Evolutionary conservation across 2,888 invertebrate genomes (phyloP), one percentile per base, ranked within the genome.

Genomic region (Cotesia congregata): DNA sequence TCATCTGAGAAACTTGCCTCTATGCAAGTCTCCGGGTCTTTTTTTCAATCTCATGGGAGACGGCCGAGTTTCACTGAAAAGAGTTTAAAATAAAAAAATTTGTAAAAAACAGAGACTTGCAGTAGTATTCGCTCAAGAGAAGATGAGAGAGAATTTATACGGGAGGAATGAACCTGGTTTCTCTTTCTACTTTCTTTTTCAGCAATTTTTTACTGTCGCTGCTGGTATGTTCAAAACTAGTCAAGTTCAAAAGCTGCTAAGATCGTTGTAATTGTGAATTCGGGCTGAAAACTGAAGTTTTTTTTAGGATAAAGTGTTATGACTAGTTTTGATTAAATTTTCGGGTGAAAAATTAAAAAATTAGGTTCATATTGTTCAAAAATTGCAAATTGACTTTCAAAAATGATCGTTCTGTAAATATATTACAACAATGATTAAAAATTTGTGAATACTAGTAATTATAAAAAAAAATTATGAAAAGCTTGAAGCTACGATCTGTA

Each of bases 181-280:
- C 60, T 62, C 59, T 71, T 71, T 67, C 65, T 64, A 30, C 41
- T 74, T 50, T 20, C 60, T 67, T 73, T 67, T 73, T 76, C 69
- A 30, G 67, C 77, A 77, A 75, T 76, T 74, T 72, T 74, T 70
- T 77, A 67, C 70, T 77, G 30, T 77, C 75, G 65, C 61, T 50
- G 50, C 50, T 50, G 50, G 50, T 12, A 50, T 4, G 50, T 12
- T 12, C 9, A 50, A 50, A 50, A 50, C 12, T 12, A 50, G 50
- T 9, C 50, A 50, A 50, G 50, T 50, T 50, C 50, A 12, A 50
- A 50, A 50, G 50, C 50, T 50, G 4, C 3, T 12, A 7, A 12
- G 12, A 50, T 50, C 50, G 12, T 50, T 50, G 50, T 50, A 12
- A 50, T 50, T 1, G 3, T 50, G 50, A 50, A 50, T 4, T 12